Conservation (phyloP, 2,797 vertebrate genomes). For the Phataginus tetradactyla region DNA sequence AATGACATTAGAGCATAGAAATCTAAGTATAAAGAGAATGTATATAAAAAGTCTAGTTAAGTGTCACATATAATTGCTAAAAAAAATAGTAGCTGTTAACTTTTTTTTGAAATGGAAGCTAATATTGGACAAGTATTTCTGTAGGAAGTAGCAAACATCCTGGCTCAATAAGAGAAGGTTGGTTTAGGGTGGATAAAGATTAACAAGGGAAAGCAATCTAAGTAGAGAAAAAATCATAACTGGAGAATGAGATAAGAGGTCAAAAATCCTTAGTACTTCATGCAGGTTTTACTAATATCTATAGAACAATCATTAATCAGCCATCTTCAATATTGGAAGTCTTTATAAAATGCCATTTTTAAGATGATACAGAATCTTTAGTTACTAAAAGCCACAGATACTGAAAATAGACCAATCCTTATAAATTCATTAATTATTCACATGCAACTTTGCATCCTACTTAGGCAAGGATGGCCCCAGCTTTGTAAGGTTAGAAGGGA, state of each 20-base stretch:
- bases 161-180: background rate
- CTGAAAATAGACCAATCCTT: background rate
- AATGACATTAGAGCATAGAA: background rate
- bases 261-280: background rate
- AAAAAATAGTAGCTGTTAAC: background rate
- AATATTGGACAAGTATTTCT: background rate
- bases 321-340: background rate
- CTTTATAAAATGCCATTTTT: background rate
- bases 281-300: background rate
- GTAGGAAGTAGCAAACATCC: background rate
- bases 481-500: background rate
- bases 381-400: background rate
- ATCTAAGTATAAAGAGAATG: background rate
- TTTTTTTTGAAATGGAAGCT: background rate
- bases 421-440: slow-evolving; percentile 61
- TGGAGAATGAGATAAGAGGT: background rate
- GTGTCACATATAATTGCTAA: background rate
- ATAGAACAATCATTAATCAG: background rate
- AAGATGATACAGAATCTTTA: background rate
- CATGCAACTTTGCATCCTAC: background rate
- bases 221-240: background rate
- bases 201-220: background rate
- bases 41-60: background rate
- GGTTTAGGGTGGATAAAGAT: background rate
- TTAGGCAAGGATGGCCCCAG: background rate